phyloP scores from a whole-genome alignment of 2,113 vertebrate genomes.

The Malurus elegans region DNA sequence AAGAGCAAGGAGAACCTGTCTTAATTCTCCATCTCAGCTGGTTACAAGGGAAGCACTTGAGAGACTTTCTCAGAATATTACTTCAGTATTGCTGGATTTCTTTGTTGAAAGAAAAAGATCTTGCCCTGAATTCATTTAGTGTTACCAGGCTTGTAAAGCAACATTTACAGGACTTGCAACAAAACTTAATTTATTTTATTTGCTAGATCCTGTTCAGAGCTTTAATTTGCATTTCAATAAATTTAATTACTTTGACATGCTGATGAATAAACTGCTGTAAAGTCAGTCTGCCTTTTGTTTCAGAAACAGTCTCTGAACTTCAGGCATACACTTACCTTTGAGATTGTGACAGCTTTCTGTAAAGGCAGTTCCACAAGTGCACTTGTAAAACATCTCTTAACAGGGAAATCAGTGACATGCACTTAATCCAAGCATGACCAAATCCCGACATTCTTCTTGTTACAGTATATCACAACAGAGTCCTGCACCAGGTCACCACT shows the following conservation, averaged over 20 bases:
- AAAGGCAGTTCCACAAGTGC: neutral
- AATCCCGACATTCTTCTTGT: neutral
- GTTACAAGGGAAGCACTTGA: neutral
- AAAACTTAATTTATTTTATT: neutral
- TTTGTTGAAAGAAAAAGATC: neutral
- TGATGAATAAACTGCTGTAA: neutral
- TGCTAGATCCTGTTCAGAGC: neutral
- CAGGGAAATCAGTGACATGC: neutral
- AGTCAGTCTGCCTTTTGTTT: neutral
- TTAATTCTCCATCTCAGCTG: neutral
- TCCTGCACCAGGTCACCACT: neutral
- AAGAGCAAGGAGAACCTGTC: neutral
- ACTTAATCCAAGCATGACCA: neutral
- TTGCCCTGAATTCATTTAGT: neutral
- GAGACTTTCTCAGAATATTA: neutral
- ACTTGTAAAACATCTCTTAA: neutral
- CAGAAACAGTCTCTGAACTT: neutral
- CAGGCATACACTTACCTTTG: neutral
- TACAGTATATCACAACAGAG: neutral
- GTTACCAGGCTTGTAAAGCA: neutral
- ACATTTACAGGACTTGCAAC: neutral
- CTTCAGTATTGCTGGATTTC: neutral
- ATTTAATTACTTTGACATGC: neutral
- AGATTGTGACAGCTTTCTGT: neutral
- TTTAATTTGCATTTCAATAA: neutral